Evolutionary conservation across 2,113 vertebrate genomes (phyloP).

Genomic region (Clupea harengus): DNA sequence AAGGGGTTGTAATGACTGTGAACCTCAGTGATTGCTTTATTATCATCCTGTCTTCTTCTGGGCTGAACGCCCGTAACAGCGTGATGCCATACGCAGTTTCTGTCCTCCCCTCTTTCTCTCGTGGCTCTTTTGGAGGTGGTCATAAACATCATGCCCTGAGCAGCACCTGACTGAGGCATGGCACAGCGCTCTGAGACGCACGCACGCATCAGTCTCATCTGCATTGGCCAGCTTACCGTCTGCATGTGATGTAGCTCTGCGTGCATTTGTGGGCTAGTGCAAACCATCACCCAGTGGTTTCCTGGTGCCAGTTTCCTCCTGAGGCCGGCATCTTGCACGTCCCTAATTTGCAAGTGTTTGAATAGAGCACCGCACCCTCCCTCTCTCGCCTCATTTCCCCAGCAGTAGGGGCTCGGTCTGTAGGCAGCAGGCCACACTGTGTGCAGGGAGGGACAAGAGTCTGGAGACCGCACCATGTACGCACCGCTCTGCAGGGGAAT

Average conservation of each 20-base stretch:
- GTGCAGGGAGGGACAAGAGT: neutral
- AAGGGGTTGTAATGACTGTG: neutral
- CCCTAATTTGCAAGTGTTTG: constrained; percentile 51
- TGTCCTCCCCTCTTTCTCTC: neutral
- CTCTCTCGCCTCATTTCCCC: neutral
- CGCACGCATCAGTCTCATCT: neutral
- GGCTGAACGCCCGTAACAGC: neutral
- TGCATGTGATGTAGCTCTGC: neutral
- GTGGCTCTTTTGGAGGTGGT: neutral
- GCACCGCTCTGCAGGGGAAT: neutral
- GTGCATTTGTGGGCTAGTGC: neutral
- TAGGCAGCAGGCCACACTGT: neutral
- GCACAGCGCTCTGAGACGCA: neutral
- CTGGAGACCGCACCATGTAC: too few species aligned
- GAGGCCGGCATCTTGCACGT: constrained; percentile 40
- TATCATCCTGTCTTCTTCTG: neutral
- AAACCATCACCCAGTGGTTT: neutral
- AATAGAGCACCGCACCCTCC: constrained; percentile 50
- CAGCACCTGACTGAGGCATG: neutral
- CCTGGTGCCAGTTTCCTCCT: constrained; percentile 48
- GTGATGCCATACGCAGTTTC: neutral
- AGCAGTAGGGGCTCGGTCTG: neutral
- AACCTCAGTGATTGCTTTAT: neutral
- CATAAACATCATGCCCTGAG: neutral
- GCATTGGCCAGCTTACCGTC: neutral